Conservation (phyloP, 2,113 vertebrate genomes). For the Alligator mississippiensis region DNA sequence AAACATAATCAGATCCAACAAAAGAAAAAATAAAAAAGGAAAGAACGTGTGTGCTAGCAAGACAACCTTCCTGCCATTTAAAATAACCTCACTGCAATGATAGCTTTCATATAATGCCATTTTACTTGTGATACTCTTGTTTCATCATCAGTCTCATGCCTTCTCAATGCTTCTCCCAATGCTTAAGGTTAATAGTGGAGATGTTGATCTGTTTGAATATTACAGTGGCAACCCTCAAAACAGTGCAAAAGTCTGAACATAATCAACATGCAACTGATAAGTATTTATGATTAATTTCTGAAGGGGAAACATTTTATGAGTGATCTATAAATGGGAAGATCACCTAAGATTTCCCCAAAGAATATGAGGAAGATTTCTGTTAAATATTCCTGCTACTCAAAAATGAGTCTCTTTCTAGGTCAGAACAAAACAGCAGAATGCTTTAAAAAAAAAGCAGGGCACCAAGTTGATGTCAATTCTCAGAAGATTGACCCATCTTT, state of each 20-base stretch:
- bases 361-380: neutral
- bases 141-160: neutral
- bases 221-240: neutral
- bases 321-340: neutral
- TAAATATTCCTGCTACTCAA: neutral
- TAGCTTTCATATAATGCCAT: neutral
- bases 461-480: neutral
- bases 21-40: neutral
- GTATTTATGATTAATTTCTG: neutral
- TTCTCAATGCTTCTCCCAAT: neutral
- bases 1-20: neutral
- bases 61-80: neutral
- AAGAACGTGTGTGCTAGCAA: neutral
- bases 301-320: neutral
- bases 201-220: neutral
- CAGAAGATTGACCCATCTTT: neutral
- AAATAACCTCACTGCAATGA: accelerated
- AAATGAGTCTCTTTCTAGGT: neutral
- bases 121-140: neutral
- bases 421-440: neutral
- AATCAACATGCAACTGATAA: neutral
- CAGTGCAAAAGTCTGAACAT: neutral
- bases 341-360: neutral
- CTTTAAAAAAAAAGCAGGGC: neutral
- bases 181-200: neutral